Evolutionary conservation across 2,797 vertebrate genomes (phyloP).

Genomic region (Acanthurus lineatus): DNA sequence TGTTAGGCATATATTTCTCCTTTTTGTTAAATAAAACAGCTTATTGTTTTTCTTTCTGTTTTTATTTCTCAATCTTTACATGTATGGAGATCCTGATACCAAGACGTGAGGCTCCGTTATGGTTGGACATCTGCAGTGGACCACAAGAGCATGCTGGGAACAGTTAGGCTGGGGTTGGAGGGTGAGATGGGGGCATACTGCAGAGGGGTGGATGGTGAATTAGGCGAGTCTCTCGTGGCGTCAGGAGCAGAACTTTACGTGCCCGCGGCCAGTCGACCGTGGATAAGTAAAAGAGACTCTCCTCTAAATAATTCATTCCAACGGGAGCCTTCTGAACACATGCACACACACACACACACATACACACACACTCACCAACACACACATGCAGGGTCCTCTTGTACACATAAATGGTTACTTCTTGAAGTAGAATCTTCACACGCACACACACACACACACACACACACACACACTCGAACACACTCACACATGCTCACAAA

Average conservation of each 20-base stretch:
- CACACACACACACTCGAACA: too few relatives aligned
- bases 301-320: constrained; percentile 83
- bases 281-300: constrained; percentile 84
- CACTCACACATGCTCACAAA: constrained; percentile 42
- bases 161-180: constrained; percentile 29
- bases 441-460: constrained; percentile 29
- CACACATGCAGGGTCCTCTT: constrained; percentile 24
- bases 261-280: constrained; percentile 70
- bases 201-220: constrained; percentile 55
- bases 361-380: too few relatives aligned
- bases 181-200: constrained; percentile 54
- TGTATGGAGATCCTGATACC: background rate
- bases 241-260: constrained; percentile 67
- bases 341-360: constrained; percentile 37
- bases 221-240: constrained; percentile 69
- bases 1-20: background rate
- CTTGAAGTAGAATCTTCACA: constrained; percentile 47
- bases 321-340: constrained; percentile 69
- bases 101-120: background rate
- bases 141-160: constrained; percentile 36
- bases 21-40: background rate
- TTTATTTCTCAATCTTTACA: constrained; percentile 4
- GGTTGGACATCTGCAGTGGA: constrained; percentile 31
- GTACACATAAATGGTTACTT: constrained; percentile 53
- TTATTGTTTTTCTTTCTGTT: background rate